Conservation (phyloP, 2,113 vertebrate genomes). For the Neogale vison region DNA sequence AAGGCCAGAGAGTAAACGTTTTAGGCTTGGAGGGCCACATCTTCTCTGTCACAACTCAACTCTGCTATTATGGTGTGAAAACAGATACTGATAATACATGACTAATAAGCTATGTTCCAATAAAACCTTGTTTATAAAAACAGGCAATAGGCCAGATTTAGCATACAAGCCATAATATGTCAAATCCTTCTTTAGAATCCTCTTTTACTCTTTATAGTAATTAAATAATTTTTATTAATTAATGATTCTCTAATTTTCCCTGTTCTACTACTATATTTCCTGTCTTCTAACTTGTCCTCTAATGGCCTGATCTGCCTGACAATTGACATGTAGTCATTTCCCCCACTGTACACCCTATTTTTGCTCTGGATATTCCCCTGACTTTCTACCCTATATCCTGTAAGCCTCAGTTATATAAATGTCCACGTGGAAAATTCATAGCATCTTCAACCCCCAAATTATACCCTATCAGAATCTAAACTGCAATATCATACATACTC, state of each 20-base stretch:
- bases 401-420: not conserved
- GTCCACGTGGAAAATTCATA: not conserved
- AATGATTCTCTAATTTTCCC: not conserved
- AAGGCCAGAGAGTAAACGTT: not conserved
- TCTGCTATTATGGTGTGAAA: not conserved
- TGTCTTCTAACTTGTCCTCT: not conserved
- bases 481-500: not conserved
- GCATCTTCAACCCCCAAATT: not conserved
- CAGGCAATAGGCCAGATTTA: not conserved
- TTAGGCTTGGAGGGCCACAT: not conserved
- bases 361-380: not conserved
- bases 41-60: not conserved
- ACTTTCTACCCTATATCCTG: not conserved
- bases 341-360: not conserved
- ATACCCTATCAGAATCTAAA: not conserved
- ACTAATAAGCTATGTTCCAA: not conserved
- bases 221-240: slow-evolving; percentile 23
- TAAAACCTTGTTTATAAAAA: slow-evolving; percentile 35
- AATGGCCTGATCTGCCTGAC: not conserved
- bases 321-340: not conserved
- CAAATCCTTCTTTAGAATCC: not conserved
- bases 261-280: slow-evolving; percentile 1
- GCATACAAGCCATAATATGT: not conserved
- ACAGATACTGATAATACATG: not conserved
- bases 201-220: not conserved